A percentile compares a stretch with the other conserved stretches of the same genome.
Evolutionary conservation across 2,797 vertebrate species (phyloP).

Genomic region (Gadopsis bispinosus): DNA sequence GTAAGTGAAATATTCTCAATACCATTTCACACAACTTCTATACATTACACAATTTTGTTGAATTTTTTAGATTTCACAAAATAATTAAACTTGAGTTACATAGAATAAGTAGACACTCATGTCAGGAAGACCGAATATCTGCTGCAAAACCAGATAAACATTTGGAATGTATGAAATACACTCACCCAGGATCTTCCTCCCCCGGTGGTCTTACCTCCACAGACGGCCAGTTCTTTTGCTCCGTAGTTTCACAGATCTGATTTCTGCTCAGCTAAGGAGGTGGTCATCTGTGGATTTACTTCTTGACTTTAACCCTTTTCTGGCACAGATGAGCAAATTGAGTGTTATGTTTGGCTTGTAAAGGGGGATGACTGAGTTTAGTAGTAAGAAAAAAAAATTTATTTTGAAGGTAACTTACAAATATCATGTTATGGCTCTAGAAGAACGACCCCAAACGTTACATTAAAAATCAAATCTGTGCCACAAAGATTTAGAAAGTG

Average conservation of each 20-base stretch:
- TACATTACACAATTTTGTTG: neutral
- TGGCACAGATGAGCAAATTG: neutral
- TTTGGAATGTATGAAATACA: neutral
- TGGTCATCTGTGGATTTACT: neutral
- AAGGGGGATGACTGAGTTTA: no score
- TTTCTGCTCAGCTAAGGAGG: no score
- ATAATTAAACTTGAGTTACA: neutral
- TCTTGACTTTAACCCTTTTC: neutral
- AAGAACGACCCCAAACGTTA: neutral
- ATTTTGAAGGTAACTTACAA: neutral
- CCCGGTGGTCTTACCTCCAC: neutral
- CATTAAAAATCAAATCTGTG: neutral
- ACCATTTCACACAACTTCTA: neutral
- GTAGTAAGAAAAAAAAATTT: no score
- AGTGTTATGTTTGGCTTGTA: neutral
- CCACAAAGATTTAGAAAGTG: neutral
- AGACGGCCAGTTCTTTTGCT: neutral
- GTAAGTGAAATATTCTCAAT: neutral
- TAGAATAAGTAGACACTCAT: neutral
- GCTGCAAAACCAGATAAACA: constrained; percentile 1
- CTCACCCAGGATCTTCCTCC: neutral
- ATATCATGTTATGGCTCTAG: neutral
- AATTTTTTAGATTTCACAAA: neutral
- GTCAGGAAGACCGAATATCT: neutral
- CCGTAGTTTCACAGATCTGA: neutral